Base-by-base conservation (phyloP, 2,113 vertebrate species). In the Ceuthmochares aereus region DNA sequence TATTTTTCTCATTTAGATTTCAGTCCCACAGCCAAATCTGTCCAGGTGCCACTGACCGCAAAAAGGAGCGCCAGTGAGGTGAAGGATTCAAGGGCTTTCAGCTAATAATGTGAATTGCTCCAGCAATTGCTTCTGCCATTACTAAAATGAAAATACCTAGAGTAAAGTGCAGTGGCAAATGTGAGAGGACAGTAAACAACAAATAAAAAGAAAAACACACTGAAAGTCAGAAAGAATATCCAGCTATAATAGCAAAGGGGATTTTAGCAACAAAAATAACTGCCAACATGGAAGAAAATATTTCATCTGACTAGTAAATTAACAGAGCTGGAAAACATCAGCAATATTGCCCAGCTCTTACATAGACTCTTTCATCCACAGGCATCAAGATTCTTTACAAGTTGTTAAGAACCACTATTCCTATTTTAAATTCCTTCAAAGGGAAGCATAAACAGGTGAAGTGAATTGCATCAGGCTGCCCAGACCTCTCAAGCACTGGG, bases 221-320 rank as follows among this genome's bases (percentile, higher is more conserved):
- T 67, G 17, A 51, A 78, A 84, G 66, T 70, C 86, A 94, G 43
- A 63, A 94, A 80, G 45, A 92, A 78, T 52, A 90, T 40, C 36
- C 91, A 93, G 47, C 62, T 94, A 58, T 66, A 96, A 89, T 32
- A 59, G 79, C 87, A 93, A 93, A 80, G 51, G 66, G 43, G 21
- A 89, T 96, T 96, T 91, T 86, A 95, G 92, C 52, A 89, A 78
- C 79, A 79, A 95, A 92, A 90, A 80, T 87, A 97, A 96, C 84
- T 79, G 70, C 52, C 63, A 52, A 51, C 6, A 9, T 58, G 58
- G 37, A 74, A 95, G 87, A 95, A 89, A 95, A 83, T 64, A 80
- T 85, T 96, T 96, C 82, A 85, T 88, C 47, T 76, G 54, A 34
- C 62, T 66, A 87, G 12, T 22, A 79, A 84, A 91, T 89, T 66